phyloP scores from a whole-genome alignment of 2,113 vertebrate species.

The Rousettus leschenaultii region DNA sequence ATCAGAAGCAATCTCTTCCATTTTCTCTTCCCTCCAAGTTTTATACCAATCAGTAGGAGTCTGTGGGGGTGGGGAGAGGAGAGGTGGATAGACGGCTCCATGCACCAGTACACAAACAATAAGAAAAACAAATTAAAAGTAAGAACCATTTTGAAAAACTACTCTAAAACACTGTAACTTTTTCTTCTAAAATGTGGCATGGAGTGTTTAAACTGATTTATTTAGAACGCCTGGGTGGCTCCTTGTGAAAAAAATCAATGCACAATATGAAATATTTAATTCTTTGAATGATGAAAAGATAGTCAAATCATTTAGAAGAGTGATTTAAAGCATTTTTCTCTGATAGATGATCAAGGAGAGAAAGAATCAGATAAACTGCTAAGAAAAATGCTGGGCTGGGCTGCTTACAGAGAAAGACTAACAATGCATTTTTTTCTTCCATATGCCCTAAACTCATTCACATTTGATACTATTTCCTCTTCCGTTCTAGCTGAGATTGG shows the following conservation, averaged over 20 bases:
- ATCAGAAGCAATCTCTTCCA: neutral
- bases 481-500: neutral
- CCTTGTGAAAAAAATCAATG: neutral
- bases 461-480: neutral
- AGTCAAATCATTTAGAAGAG: neutral
- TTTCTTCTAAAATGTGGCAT: neutral
- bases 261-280: neutral
- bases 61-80: neutral
- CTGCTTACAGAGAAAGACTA: neutral
- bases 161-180: neutral
- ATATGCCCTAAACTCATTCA: neutral
- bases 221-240: neutral
- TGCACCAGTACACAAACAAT: neutral
- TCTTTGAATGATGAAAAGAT: neutral
- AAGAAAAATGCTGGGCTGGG: neutral
- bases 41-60: neutral
- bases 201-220: neutral
- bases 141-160: neutral
- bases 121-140: neutral
- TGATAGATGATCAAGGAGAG: neutral
- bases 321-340: neutral
- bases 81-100: neutral
- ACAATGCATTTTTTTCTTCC: fast-evolving
- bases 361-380: neutral
- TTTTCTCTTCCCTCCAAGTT: neutral